phyloP scores from a whole-genome alignment of 92 coral and sea anemone species.

The Nematostella vectensis region DNA sequence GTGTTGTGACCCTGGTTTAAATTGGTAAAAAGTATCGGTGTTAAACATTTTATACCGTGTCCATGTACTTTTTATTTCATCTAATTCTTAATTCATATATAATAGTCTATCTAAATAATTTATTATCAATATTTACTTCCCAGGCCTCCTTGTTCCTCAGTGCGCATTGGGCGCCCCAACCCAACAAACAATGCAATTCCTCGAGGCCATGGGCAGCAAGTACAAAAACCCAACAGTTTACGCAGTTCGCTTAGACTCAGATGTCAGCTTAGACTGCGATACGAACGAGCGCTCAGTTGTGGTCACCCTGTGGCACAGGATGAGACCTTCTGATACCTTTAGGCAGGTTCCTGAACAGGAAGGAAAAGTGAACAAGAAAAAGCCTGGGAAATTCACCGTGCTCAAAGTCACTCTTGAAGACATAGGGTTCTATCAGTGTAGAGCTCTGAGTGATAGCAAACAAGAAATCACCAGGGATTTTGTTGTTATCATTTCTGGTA shows the following conservation, averaged over 20 bases:
- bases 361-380: not conserved
- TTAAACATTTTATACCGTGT: too few relatives aligned
- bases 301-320: conserved; percentile 17
- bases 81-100: too few relatives aligned
- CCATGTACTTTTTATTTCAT: too few relatives aligned
- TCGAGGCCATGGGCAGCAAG: not conserved
- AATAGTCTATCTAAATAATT: too few relatives aligned
- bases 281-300: conserved; percentile 10
- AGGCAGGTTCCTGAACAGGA: not conserved
- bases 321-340: not conserved
- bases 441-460: conserved; percentile 5
- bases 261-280: conserved; percentile 7
- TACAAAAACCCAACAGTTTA: not conserved
- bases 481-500: not conserved
- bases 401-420: conserved; percentile 8
- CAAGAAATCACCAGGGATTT: conserved; percentile 2
- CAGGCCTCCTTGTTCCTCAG: not conserved
- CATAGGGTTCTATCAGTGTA: conserved; percentile 11
- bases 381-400: not conserved
- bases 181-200: not conserved
- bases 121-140: too few relatives aligned
- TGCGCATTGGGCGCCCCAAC: not conserved
- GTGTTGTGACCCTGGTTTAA: too few relatives aligned
- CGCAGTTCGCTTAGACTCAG: not conserved
- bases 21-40: too few relatives aligned